These are phyloP conservation scores for Sisyra terminalis DNA, from an alignment of 2,888 invertebrate species.

Conservation along the genomic window DNA sequence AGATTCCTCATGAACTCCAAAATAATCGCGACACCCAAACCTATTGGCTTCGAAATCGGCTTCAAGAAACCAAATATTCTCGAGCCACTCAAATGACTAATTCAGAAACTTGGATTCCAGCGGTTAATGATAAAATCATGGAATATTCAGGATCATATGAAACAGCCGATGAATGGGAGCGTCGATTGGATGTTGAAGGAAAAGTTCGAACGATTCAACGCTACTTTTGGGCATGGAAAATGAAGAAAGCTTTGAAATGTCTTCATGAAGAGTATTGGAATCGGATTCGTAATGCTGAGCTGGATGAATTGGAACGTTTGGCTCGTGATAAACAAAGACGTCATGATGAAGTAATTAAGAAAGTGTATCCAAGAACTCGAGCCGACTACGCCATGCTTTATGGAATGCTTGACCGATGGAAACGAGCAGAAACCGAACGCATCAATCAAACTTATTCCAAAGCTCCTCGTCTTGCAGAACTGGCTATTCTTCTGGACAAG, in stretches of 20 bases:
- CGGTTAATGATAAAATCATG: slow-evolving; percentile 41
- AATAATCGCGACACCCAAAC: slow-evolving; percentile 51
- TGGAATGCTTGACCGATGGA: slow-evolving; percentile 48
- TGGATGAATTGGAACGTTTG: slow-evolving; percentile 27
- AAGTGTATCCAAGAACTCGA: slow-evolving; percentile 51
- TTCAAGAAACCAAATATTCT: slow-evolving; percentile 35
- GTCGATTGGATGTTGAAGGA: slow-evolving; percentile 35
- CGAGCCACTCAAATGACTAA: slow-evolving; percentile 44
- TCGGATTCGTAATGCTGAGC: slow-evolving; percentile 33
- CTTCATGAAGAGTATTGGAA: slow-evolving; percentile 33
- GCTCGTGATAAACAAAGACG: slow-evolving; percentile 35
- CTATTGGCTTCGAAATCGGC: slow-evolving; percentile 30
- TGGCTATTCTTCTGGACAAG: slow-evolving; percentile 51
- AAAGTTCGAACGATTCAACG: slow-evolving; percentile 43
- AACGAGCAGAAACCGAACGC: slow-evolving; percentile 40
- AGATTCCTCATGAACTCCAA: slow-evolving; percentile 32
- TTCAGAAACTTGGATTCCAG: slow-evolving; percentile 39
- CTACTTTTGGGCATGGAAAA: slow-evolving; percentile 40
- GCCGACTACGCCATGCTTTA: slow-evolving; percentile 62
- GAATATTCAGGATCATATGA: slow-evolving; percentile 40
- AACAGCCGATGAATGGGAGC: slow-evolving; percentile 42
- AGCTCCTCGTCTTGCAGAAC: slow-evolving; percentile 52
- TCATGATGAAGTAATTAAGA: slow-evolving; percentile 39
- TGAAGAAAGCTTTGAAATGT: slow-evolving; percentile 30
- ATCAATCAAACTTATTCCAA: slow-evolving; percentile 46